Percentiles rank a stretch among this genome's conserved stretches.
These are phyloP conservation scores for Brienomyrus brachyistius DNA, from an alignment of 2,113 vertebrate species.

Conservation along the genomic window DNA sequence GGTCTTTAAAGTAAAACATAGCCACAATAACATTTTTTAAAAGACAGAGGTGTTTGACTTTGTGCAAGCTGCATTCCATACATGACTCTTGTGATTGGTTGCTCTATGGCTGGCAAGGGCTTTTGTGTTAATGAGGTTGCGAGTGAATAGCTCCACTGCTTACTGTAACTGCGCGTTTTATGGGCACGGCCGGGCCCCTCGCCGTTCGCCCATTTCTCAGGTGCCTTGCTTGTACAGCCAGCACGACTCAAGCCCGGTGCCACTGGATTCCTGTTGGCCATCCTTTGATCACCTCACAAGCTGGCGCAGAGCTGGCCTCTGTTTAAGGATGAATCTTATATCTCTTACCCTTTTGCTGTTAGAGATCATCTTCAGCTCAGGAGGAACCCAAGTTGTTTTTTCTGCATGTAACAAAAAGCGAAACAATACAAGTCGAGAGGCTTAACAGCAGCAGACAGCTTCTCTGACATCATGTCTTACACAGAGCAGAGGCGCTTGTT, in stretches of 20 bases:
- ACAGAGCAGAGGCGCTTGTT: neutral
- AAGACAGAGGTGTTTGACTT: neutral
- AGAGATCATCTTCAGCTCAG: neutral
- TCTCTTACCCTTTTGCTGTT: neutral
- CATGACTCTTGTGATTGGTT: neutral
- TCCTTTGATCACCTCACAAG: neutral
- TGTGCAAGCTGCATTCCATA: neutral
- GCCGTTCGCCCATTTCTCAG: neutral
- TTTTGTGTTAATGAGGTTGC: slow-evolving; percentile 32
- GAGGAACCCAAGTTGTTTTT: neutral
- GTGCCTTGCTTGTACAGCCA: neutral
- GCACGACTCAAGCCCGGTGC: neutral
- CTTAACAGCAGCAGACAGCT: neutral
- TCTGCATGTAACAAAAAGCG: neutral
- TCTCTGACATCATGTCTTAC: neutral
- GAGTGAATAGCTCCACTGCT: slow-evolving; percentile 34
- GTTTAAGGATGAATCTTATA: neutral
- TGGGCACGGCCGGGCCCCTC: slow-evolving; percentile 20
- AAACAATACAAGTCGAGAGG: neutral
- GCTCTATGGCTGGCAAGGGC: neutral
- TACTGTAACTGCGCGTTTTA: slow-evolving; percentile 18
- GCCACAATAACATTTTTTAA: neutral
- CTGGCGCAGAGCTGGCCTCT: neutral
- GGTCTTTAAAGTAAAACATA: neutral
- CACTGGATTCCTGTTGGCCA: neutral